Base-by-base conservation (phyloP, 2,113 vertebrate genomes). In the Stigmatopora argus region DNA sequence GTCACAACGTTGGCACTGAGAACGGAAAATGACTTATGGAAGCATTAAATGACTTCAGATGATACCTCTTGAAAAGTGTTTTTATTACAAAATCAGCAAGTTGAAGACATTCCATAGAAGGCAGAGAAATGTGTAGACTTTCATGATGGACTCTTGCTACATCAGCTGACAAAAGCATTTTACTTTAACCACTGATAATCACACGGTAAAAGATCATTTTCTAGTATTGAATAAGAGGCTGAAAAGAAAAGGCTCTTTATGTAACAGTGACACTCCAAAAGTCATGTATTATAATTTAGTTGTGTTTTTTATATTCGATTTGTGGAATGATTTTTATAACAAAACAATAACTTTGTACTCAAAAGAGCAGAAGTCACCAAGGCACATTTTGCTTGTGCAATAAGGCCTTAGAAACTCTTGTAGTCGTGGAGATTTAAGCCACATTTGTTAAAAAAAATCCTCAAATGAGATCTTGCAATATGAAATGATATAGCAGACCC, bases 41-140 rank as follows among this genome's bases (percentile, higher is more conserved):
- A 46, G 49, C 9, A 52, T 52, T 12, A 8, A 21, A 55, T 7
- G 21, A 55, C 11, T 6, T 26, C 23, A 31, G 23, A 45, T 4
- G 17, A 45, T 4, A 45, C 19, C 9, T 45, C 12, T 23, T 45
- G 57, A 41, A 61, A 61, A 79, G 74, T 79, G 84, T 49, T 71
- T 90, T 90, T 89, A 91, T 88, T 90, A 88, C 82, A 90, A 91
- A 88, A 75, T 88, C 78, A 86, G 82, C 87, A 88, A 83, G 75
- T 83, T 85, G 82, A 87, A 77, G 78, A 86, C 78, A 80, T 79
- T 87, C 75, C 71, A 72, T 70, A 77, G 62, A 79, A 81, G 74
- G 77, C 68, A 79, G 69, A 74, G 66, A 74, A 35, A 78, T 63
- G 65, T 66, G 47, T 10, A 72, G 64, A 79, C 57, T 72, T 71